Evolutionary conservation across 2,113 vertebrate genomes (phyloP).

Genomic region (Serinus canaria): DNA sequence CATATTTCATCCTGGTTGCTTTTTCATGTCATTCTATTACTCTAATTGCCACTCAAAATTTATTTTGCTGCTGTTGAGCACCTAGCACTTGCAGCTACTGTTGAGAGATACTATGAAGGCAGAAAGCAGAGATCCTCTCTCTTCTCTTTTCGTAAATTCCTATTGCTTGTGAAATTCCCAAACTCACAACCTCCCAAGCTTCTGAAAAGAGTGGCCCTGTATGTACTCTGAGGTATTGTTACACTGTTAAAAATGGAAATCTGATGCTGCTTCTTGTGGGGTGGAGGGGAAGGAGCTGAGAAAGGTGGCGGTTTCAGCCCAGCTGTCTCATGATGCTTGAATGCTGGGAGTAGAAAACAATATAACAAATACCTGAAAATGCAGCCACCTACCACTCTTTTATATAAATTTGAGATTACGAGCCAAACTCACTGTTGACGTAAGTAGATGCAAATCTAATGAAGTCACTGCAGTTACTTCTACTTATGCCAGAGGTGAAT

Average conservation of each 20-base stretch:
- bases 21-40: not conserved
- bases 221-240: not conserved
- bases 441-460: constrained; percentile 59
- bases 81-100: not conserved
- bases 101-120: not conserved
- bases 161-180: not conserved
- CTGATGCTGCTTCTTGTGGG: not conserved
- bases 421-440: constrained; percentile 43
- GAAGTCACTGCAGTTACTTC: constrained; percentile 51
- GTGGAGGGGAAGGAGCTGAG: not conserved
- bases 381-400: constrained; percentile 1
- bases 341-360: not conserved
- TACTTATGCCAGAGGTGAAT: constrained; percentile 49
- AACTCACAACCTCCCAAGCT: not conserved
- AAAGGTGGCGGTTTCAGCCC: not conserved
- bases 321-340: not conserved
- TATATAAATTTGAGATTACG: not conserved
- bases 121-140: not conserved
- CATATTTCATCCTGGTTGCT: not conserved
- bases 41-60: not conserved
- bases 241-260: not conserved
- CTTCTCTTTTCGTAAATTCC: not conserved
- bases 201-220: not conserved
- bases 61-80: not conserved
- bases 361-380: not conserved